Evolutionary conservation across 2,797 vertebrate genomes (phyloP).

Genomic region (Falco rusticolus): DNA sequence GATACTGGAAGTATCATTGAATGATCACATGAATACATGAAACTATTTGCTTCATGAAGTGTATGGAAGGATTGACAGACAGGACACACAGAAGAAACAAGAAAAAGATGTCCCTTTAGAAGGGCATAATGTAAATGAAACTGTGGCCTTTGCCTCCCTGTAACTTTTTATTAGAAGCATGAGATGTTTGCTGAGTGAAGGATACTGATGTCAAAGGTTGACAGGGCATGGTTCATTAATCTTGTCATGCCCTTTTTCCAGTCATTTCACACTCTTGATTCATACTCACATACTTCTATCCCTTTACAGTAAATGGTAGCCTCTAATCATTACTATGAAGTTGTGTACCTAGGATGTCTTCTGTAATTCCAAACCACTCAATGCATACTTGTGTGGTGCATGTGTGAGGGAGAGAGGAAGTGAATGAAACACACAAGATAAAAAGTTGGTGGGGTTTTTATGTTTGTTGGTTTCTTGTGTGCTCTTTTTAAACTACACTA

Average conservation of each 20-base stretch:
- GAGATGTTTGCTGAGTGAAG: not conserved
- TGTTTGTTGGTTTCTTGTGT: not conserved
- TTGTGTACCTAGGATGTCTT: not conserved
- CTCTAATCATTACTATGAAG: not conserved
- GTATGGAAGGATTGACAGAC: not conserved
- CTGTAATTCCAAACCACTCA: not conserved
- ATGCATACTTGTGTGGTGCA: fast-evolving
- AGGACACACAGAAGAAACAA: not conserved
- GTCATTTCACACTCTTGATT: not conserved
- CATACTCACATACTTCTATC: not conserved
- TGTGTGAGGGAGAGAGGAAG: not conserved
- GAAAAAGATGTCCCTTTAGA: not conserved
- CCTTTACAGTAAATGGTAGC: not conserved
- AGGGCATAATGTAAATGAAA: not conserved
- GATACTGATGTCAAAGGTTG: not conserved
- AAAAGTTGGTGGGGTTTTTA: not conserved
- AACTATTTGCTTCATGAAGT: not conserved
- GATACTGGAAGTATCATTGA: not conserved
- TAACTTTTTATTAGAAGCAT: not conserved
- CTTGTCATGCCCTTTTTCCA: not conserved
- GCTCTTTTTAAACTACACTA: not conserved
- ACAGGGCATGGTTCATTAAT: not conserved
- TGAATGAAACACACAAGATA: not conserved
- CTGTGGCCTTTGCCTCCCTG: not conserved
- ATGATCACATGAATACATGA: not conserved